phyloP scores from a whole-genome alignment of 2,888 invertebrate genomes.

The Trichacis sp. region DNA sequence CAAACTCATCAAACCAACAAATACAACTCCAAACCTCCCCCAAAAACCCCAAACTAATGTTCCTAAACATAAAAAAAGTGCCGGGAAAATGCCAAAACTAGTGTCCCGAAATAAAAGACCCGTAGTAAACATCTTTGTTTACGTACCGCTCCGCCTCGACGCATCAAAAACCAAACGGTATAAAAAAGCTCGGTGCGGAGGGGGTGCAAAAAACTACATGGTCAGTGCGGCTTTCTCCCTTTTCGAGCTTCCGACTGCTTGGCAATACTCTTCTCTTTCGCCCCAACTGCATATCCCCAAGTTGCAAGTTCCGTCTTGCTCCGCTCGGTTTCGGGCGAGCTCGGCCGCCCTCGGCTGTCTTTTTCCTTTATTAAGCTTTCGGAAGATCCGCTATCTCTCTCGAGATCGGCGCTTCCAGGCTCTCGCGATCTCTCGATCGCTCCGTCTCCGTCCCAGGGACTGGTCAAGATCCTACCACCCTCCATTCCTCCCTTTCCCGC shows the following conservation, averaged over 20 bases:
- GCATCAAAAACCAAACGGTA: no score
- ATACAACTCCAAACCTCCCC: no score
- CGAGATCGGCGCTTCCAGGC: background rate
- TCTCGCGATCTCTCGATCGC: constrained; percentile 1
- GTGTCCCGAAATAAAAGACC: no score
- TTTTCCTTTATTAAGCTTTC: constrained; percentile 29
- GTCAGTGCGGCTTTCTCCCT: constrained; percentile 37
- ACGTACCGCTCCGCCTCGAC: background rate
- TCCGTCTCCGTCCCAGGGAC: background rate
- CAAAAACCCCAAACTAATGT: no score
- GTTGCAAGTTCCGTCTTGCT: constrained; percentile 31
- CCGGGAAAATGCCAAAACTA: no score
- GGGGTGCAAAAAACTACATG: constrained; percentile 15
- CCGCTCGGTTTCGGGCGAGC: constrained; percentile 48
- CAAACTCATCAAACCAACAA: no score
- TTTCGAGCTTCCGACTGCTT: constrained; percentile 40
- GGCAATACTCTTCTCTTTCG: constrained; percentile 40
- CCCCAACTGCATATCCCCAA: constrained; percentile 30
- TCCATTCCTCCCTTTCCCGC: background rate
- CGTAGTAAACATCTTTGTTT: background rate
- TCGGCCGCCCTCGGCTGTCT: constrained; percentile 47
- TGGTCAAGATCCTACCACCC: background rate
- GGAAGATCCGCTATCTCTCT: background rate
- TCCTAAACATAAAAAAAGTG: no score
- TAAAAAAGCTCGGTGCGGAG: constrained; percentile 9